These are phyloP conservation scores for Phalera bucephala DNA, from an alignment of 2,888 invertebrate genomes.

Conservation along the genomic window DNA sequence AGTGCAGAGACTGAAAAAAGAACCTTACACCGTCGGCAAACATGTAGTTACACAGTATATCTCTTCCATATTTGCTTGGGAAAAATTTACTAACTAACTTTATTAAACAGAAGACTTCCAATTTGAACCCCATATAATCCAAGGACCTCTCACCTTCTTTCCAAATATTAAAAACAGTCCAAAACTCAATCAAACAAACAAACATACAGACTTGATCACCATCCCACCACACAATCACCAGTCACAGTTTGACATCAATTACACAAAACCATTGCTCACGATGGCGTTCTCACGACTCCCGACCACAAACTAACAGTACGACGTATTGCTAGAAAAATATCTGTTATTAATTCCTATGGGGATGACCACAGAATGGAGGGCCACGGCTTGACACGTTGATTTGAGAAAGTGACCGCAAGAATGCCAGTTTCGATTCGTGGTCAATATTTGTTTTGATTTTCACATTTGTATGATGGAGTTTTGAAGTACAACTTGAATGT, in stretches of 20 bases:
- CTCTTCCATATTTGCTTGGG: too few relatives aligned
- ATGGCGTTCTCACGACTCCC: constrained; percentile 65
- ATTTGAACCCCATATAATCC: too few relatives aligned
- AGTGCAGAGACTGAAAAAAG: too few relatives aligned
- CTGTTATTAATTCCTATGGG: constrained; percentile 15
- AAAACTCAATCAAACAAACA: constrained; percentile 22
- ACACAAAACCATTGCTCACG: constrained; percentile 53
- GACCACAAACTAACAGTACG: constrained; percentile 46
- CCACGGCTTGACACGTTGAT: not conserved
- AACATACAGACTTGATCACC: constrained; percentile 16
- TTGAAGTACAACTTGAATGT: too few relatives aligned
- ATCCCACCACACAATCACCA: constrained; percentile 49
- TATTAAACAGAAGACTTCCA: too few relatives aligned
- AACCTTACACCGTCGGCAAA: too few relatives aligned
- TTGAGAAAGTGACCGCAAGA: not conserved
- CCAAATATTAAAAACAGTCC: constrained; percentile 1
- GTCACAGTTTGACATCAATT: constrained; percentile 60
- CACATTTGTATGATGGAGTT: too few relatives aligned
- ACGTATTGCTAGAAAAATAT: constrained; percentile 38
- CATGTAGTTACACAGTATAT: too few relatives aligned
- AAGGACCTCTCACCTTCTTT: too few relatives aligned
- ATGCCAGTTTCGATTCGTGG: not conserved
- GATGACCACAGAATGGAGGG: constrained; percentile 24
- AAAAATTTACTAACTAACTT: too few relatives aligned
- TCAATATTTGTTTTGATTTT: not conserved